These are phyloP conservation scores for Homarus gammarus DNA, from an alignment of 2,888 invertebrate species.

Conservation along the genomic window DNA sequence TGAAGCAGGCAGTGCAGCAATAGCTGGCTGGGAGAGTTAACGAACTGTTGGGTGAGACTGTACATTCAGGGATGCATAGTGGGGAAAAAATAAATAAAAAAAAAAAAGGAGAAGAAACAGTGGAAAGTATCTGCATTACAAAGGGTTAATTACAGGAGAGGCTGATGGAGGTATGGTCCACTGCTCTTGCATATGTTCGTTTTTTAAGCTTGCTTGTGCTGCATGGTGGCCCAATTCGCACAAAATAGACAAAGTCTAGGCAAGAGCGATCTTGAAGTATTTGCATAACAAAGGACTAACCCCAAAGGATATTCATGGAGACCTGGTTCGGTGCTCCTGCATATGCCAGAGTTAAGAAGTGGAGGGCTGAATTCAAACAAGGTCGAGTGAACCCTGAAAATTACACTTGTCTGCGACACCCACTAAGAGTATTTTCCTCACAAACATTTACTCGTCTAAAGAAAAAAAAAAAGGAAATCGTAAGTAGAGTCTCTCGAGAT, in stretches of 20 bases:
- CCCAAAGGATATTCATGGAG: slow-evolving; percentile 15
- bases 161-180: neutral
- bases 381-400: neutral
- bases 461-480: too few species aligned
- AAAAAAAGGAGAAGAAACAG: too few species aligned
- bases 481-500: too few species aligned
- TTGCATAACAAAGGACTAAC: slow-evolving; percentile 18
- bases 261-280: neutral
- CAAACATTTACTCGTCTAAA: too few species aligned
- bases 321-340: neutral
- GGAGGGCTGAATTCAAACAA: neutral
- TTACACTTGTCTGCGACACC: neutral
- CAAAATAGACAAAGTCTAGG: slow-evolving; percentile 7
- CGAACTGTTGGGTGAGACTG: too few species aligned
- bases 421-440: too few species aligned
- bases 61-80: too few species aligned
- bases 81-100: too few species aligned
- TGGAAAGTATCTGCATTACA: neutral
- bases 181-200: neutral
- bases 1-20: too few species aligned
- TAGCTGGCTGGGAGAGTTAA: too few species aligned
- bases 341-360: neutral
- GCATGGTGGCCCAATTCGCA: neutral
- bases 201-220: neutral
- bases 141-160: neutral